These are phyloP conservation scores for Lithobates sylvaticus DNA, from an alignment of 2,797 vertebrate species.

Conservation along the genomic window DNA sequence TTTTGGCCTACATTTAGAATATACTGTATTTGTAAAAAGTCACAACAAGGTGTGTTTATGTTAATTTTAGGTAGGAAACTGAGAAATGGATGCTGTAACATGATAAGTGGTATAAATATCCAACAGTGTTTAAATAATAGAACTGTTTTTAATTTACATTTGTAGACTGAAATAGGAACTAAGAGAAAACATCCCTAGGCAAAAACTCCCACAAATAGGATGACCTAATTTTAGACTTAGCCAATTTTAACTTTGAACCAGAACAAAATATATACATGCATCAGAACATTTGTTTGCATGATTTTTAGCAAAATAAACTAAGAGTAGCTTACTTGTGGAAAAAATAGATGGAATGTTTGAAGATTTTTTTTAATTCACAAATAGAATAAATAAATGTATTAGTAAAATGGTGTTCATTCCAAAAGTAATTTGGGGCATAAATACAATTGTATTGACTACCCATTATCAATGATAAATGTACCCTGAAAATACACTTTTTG, in stretches of 20 bases:
- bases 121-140: slow-evolving; percentile 40
- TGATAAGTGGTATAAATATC: slow-evolving; percentile 34
- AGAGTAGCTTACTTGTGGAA: background rate
- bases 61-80: slow-evolving; percentile 25
- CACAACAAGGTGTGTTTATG: background rate
- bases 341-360: background rate
- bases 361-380: background rate
- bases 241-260: slow-evolving; percentile 19
- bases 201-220: slow-evolving; percentile 15
- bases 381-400: background rate
- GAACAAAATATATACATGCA: slow-evolving; percentile 19
- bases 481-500: no score
- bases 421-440: background rate
- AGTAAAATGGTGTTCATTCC: background rate
- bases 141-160: slow-evolving; percentile 33
- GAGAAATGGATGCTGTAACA: background rate
- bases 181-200: slow-evolving; percentile 41
- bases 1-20: background rate
- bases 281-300: background rate
- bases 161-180: slow-evolving; percentile 34
- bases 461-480: background rate
- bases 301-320: background rate
- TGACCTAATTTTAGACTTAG: slow-evolving; percentile 22
- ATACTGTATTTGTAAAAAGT: no score
- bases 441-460: no score